Base-by-base conservation (phyloP, 2,888 invertebrate genomes). In the Perithous albicinctus region DNA sequence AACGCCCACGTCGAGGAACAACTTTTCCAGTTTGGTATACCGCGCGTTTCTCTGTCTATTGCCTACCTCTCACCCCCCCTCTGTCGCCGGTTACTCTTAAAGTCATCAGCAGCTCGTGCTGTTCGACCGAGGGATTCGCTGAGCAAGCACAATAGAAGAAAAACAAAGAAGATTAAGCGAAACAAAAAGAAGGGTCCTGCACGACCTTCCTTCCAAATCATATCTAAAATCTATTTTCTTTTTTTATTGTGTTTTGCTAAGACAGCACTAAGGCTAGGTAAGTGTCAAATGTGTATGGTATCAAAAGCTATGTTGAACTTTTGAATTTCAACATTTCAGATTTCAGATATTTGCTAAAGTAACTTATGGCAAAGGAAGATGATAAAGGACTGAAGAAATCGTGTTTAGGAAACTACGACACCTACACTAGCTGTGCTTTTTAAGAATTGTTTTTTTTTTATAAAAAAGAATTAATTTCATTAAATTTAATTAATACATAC, bases 11-110 rank as follows among this genome's bases (percentile, higher is more conserved):
- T 56, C 51, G 74, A 74, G 69, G 74, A 67, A 26, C 59, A 86
- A 86, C 82, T 89, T 89, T 87, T 83, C 66, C 84, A 82, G 78
- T 85, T 87, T 85, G 43, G 73, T 46, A 61, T 38, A 32, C 18
- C 67, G 4, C 29, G 59, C 51, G 69, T 69, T 51, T 80, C 73
- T 73, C 10, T 26, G 15, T 26, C 59, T 61, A 75, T 76, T 78
- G 85, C 80, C 79, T 83, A 84, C 80, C 43, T 29, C 59, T 38
- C 10, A 43, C n/a, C 43, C 15, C 15, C 32, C 43, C 15, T 20
- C 32, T 54, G 18, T 48, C 48, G 12, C 61, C 76, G 86, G 85
- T 85, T 87, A 85, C 84, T 87, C 85, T 85, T 85, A 85, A 86
- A 87, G 85, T 85, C 85, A 85, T 86, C 85, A 78, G 78, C 72